Evolutionary conservation across 2,888 invertebrate genomes (phyloP).

Genomic region (Agonopterix subpropinquella): DNA sequence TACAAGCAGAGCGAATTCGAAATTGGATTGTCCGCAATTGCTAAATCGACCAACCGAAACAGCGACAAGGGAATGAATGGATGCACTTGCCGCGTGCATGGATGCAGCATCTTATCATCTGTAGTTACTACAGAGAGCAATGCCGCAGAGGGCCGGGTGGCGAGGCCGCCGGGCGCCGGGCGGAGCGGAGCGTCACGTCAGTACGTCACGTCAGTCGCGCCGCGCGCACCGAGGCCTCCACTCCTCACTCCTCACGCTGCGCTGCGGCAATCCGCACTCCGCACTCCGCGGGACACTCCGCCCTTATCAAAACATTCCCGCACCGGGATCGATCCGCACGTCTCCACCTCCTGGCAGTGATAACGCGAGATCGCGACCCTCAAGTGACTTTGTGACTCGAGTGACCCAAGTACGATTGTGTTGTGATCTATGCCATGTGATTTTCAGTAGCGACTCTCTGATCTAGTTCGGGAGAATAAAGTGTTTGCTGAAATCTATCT

Average conservation of each 20-base stretch:
- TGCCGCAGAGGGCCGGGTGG: slow-evolving; percentile 8
- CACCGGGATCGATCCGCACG: slow-evolving; percentile 65
- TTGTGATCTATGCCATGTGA: slow-evolving; percentile 34
- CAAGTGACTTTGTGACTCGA: slow-evolving; percentile 52
- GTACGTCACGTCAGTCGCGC: slow-evolving; percentile 42
- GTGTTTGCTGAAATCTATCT: neutral
- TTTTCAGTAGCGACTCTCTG: slow-evolving; percentile 19
- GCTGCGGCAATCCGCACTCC: slow-evolving; percentile 13
- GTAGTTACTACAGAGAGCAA: slow-evolving; percentile 5
- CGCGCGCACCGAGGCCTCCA: slow-evolving; percentile 51
- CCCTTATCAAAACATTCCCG: slow-evolving; percentile 59
- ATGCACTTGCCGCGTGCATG: slow-evolving; percentile 47
- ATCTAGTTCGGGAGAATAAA: slow-evolving; percentile 13
- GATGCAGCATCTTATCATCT: slow-evolving; percentile 20
- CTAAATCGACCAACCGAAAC: neutral
- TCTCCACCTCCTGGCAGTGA: slow-evolving; percentile 24
- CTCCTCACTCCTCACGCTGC: slow-evolving; percentile 21
- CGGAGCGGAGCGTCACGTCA: slow-evolving; percentile 12
- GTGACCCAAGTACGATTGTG: slow-evolving; percentile 31
- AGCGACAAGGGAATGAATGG: slow-evolving; percentile 41
- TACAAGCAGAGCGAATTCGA: neutral
- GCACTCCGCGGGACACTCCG: slow-evolving; percentile 33
- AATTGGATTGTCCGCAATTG: neutral
- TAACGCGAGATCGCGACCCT: slow-evolving; percentile 25
- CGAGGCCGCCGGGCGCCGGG: slow-evolving; percentile 9